phyloP scores from a whole-genome alignment of 2,113 vertebrate species.

The Corythornis cristatus region DNA sequence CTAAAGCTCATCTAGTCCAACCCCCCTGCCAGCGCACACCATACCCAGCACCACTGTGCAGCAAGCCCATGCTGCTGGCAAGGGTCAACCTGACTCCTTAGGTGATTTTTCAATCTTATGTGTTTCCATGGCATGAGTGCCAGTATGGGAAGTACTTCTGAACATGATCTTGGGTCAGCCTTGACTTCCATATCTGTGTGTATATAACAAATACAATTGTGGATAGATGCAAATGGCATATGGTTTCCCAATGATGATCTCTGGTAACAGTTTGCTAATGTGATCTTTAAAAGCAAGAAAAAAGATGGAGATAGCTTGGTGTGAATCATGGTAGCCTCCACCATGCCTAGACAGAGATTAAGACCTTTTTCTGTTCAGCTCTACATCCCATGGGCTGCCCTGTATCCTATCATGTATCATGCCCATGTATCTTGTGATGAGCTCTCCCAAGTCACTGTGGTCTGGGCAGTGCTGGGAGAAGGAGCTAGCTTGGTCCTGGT shows the following conservation, averaged over 20 bases:
- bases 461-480: background rate
- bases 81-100: rapidly evolving
- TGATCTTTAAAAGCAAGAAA: background rate
- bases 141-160: background rate
- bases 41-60: background rate
- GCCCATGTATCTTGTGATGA: background rate
- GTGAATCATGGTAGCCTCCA: background rate
- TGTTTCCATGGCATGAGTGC: background rate
- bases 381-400: rapidly evolving
- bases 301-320: background rate
- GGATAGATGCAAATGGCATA: background rate
- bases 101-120: rapidly evolving
- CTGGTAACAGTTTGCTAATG: background rate
- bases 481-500: background rate
- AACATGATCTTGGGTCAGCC: background rate
- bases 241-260: background rate
- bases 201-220: rapidly evolving
- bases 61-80: background rate
- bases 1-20: no score
- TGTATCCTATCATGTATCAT: background rate
- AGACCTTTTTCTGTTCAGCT: no score
- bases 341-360: background rate
- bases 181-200: rapidly evolving
- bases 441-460: background rate
- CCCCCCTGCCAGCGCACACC: background rate